phyloP scores from a whole-genome alignment of 2,797 vertebrate genomes.

The Halcyon chelicuti region DNA sequence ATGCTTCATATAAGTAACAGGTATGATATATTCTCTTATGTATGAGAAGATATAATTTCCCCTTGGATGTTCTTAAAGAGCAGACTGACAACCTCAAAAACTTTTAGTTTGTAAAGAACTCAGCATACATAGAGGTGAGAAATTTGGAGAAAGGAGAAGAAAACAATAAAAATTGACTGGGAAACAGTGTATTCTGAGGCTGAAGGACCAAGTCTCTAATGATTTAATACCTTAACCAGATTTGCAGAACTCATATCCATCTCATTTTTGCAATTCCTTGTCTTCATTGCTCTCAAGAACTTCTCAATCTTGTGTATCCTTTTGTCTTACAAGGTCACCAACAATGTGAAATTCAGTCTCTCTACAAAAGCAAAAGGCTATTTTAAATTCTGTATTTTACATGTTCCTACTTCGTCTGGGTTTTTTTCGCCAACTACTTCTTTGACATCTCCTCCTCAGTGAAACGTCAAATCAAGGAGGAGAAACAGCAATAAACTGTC shows the following conservation, averaged over 20 bases:
- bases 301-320: background rate
- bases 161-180: background rate
- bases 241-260: background rate
- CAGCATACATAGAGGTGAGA: background rate
- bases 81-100: background rate
- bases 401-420: background rate
- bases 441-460: background rate
- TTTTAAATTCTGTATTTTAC: background rate
- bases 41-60: background rate
- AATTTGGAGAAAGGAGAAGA: background rate
- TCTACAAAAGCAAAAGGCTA: background rate
- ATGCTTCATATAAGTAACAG: background rate
- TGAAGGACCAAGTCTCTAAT: background rate
- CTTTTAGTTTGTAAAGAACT: background rate
- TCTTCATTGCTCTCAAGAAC: background rate
- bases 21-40: rapidly evolving
- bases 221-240: background rate
- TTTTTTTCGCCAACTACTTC: background rate
- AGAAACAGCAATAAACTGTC: background rate
- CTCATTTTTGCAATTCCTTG: background rate
- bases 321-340: background rate
- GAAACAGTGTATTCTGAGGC: background rate
- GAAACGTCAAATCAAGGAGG: background rate
- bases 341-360: background rate
- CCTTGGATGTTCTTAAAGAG: background rate